Percentiles rank a stretch among this genome's conserved stretches.
Conservation (phyloP, 1,140 invertebrate species). For the Panagrolaimus sp. region DNA sequence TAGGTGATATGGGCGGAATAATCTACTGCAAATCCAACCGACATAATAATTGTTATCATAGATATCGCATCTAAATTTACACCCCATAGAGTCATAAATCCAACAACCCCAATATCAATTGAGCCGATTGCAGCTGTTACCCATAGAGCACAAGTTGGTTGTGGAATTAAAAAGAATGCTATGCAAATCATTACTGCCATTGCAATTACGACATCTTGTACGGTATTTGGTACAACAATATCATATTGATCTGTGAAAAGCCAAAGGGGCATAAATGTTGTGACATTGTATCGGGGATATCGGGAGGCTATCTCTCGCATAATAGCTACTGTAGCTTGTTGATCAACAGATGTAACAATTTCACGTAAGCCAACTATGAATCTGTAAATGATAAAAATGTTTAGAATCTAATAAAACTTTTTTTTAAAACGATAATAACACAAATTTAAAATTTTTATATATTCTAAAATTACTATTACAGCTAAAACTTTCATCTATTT, state of each 20-base stretch:
- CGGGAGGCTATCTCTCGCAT: constrained; percentile 67
- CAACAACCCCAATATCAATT: constrained; percentile 86
- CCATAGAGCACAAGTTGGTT: constrained; percentile 83
- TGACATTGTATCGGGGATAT: constrained; percentile 74
- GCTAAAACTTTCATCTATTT: too few species aligned
- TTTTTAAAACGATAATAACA: too few species aligned
- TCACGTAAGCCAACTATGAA: constrained; percentile 56
- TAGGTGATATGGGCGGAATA: constrained; percentile 96
- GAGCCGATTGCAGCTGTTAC: constrained; percentile 89
- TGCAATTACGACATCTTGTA: constrained; percentile 81
- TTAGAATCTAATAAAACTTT: too few species aligned
- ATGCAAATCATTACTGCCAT: constrained; percentile 89
- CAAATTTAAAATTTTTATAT: too few species aligned
- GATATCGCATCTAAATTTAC: constrained; percentile 92
- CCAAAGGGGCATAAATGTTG: constrained; percentile 87
- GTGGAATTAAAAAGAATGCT: constrained; percentile 88
- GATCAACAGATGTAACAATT: constrained; percentile 52
- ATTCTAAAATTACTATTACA: too few species aligned
- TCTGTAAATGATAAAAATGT: constrained; percentile 26
- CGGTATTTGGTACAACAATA: constrained; percentile 63
- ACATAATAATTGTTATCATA: constrained; percentile 98
- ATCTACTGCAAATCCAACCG: constrained; percentile 93
- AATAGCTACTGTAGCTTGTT: constrained; percentile 47
- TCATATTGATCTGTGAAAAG: constrained; percentile 75
- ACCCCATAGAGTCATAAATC: constrained; percentile 91